These are phyloP conservation scores for Dicentrarchus labrax DNA, from an alignment of 2,113 vertebrate genomes.

Conservation along the genomic window DNA sequence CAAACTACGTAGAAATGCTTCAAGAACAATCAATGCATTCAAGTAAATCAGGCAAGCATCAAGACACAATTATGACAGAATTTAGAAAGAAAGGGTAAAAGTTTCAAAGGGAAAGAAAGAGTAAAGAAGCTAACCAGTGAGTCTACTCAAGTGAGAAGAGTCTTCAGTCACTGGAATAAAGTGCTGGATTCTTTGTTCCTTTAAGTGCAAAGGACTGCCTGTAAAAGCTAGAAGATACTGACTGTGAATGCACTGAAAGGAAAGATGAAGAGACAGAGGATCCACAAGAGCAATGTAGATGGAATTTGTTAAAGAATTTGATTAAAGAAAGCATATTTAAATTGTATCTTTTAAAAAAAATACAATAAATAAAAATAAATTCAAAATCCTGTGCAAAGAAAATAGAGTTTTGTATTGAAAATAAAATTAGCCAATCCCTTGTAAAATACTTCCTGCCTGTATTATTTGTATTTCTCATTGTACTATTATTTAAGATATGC, in stretches of 20 bases:
- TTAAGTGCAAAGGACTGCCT: constrained; percentile 86
- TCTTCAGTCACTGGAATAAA: constrained; percentile 87
- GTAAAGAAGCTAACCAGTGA: constrained; percentile 87
- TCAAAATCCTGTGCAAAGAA: background rate
- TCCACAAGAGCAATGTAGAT: background rate
- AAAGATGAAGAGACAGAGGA: constrained; percentile 38
- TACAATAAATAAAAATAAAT: background rate
- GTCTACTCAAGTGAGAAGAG: constrained; percentile 90
- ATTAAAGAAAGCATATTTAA: background rate
- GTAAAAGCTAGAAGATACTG: constrained; percentile 87
- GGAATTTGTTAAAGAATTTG: background rate
- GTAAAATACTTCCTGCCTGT: background rate
- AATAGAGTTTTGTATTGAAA: background rate
- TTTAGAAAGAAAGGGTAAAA: constrained; percentile 16
- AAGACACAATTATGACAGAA: constrained; percentile 13
- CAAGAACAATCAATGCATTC: background rate
- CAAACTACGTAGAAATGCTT: background rate
- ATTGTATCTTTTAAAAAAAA: background rate
- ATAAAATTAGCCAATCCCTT: background rate
- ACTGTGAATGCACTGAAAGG: constrained; percentile 56
- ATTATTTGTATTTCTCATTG: background rate
- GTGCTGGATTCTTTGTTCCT: constrained; percentile 87
- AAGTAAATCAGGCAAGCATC: constrained; percentile 7
- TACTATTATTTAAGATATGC: background rate
- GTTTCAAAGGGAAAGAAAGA: constrained; percentile 45